Evolutionary conservation across 2,797 vertebrate species (phyloP).

Genomic region (Phataginus tetradactyla): DNA sequence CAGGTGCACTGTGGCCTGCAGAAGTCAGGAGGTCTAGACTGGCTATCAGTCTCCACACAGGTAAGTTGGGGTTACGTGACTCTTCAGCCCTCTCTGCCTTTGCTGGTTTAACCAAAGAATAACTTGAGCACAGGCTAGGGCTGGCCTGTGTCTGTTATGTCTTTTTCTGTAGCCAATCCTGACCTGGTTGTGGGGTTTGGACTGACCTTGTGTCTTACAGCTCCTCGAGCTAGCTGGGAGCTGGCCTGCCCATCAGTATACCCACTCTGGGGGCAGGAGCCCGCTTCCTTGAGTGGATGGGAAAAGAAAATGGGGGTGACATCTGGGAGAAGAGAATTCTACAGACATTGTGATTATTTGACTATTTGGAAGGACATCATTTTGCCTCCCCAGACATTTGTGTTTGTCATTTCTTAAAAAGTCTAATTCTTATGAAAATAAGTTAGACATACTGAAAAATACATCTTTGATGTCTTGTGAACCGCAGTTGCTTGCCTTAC

Average conservation of each 20-base stretch:
- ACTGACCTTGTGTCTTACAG: not conserved
- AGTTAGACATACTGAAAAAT: not conserved
- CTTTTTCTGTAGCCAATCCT: not conserved
- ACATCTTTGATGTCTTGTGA: not conserved
- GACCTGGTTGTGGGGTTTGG: not conserved
- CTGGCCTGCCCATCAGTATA: not conserved
- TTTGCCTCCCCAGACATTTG: not conserved
- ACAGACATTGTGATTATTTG: not conserved
- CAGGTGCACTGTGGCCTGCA: no score
- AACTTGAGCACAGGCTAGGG: not conserved
- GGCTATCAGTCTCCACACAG: not conserved
- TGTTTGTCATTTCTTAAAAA: not conserved
- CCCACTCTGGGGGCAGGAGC: not conserved
- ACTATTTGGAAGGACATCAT: not conserved
- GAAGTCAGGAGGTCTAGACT: not conserved
- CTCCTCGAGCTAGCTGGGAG: not conserved
- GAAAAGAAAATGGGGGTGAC: not conserved
- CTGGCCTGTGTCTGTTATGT: no score
- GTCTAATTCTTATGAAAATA: not conserved
- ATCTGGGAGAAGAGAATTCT: not conserved
- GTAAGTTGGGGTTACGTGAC: accelerated
- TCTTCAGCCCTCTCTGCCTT: no score
- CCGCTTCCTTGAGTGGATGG: not conserved
- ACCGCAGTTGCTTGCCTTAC: not conserved
- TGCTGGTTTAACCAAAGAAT: not conserved